These are phyloP conservation scores for Lasioglossum lativentre DNA, from an alignment of 2,888 invertebrate genomes.

Conservation along the genomic window DNA sequence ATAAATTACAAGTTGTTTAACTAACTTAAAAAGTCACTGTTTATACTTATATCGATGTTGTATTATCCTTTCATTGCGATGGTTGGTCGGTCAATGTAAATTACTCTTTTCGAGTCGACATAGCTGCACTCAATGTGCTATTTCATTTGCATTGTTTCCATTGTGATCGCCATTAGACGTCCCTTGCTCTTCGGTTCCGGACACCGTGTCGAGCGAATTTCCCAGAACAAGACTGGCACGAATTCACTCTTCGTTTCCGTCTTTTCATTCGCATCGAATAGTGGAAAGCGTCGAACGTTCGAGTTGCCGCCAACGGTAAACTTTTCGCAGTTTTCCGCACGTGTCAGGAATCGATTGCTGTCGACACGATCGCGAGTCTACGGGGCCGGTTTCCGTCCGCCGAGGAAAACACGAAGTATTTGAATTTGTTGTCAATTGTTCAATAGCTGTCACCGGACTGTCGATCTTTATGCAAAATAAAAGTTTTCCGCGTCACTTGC, in stretches of 20 bases:
- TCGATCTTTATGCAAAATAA: neutral
- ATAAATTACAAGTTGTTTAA: neutral
- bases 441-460: neutral
- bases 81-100: neutral
- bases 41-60: neutral
- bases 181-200: neutral
- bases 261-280: slow-evolving; percentile 11
- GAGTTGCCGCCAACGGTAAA: slow-evolving; percentile 34
- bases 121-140: neutral
- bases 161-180: neutral
- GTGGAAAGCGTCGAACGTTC: slow-evolving; percentile 22
- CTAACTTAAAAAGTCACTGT: neutral
- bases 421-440: neutral
- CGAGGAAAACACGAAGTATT: neutral
- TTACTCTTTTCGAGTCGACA: neutral
- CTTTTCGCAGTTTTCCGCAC: slow-evolving; percentile 49
- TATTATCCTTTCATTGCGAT: neutral
- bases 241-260: slow-evolving; percentile 23
- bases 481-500: too few species aligned
- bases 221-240: neutral
- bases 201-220: slow-evolving; percentile 11
- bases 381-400: neutral
- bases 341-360: slow-evolving; percentile 57
- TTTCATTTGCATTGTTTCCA: slow-evolving; percentile 17
- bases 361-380: neutral